A percentile compares a stretch with the other conserved stretches of the same genome.
Conservation (phyloP, 2,888 invertebrate genomes). For the Drosophila melanocephala region DNA sequence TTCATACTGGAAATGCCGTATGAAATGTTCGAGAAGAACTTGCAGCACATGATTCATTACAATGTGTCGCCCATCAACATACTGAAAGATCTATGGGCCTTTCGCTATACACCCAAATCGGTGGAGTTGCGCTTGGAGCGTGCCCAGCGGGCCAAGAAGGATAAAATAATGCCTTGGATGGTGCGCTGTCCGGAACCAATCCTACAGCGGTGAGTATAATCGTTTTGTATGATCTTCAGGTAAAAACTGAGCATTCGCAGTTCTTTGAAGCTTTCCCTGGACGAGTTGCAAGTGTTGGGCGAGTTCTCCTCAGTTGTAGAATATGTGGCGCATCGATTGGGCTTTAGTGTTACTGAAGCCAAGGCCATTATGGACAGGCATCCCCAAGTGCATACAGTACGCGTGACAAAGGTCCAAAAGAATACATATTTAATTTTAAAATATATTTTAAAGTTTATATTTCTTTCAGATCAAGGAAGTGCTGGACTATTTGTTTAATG, state of each 20-base stretch:
- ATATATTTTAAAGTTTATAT: background rate
- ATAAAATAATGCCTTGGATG: constrained; percentile 89
- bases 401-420: constrained; percentile 87
- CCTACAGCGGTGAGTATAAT: constrained; percentile 86
- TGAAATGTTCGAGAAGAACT: constrained; percentile 86
- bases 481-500: constrained; percentile 87
- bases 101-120: constrained; percentile 87
- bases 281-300: constrained; percentile 86
- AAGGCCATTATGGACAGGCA: constrained; percentile 86
- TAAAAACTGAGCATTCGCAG: constrained; percentile 59
- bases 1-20: constrained; percentile 87
- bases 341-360: constrained; percentile 86
- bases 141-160: constrained; percentile 86
- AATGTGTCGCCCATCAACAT: constrained; percentile 87
- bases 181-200: constrained; percentile 88
- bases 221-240: fast-evolving
- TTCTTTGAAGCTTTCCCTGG: constrained; percentile 80
- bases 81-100: constrained; percentile 88
- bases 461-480: constrained; percentile 87
- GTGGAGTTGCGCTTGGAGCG: constrained; percentile 86
- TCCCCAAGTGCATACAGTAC: constrained; percentile 87
- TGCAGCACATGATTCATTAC: constrained; percentile 87
- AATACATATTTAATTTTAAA: background rate
- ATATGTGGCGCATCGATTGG: constrained; percentile 87
- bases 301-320: constrained; percentile 86